Conservation (phyloP, 2,888 invertebrate species). For the Suillia variegata region DNA sequence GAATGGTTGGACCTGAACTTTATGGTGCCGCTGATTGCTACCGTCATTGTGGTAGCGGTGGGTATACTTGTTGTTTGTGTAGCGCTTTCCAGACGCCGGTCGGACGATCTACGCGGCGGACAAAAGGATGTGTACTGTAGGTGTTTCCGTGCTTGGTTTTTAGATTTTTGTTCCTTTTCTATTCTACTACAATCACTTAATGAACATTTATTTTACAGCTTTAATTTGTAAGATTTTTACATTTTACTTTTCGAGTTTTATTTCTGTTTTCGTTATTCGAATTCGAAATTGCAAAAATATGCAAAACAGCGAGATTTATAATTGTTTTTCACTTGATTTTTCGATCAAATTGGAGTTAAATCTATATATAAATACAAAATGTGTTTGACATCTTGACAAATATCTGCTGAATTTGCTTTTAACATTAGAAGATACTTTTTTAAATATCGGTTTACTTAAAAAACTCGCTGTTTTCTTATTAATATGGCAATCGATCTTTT, state of each 20-base stretch:
- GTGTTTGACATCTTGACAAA: too few species aligned
- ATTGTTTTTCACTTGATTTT: background rate
- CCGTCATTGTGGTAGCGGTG: constrained; percentile 86
- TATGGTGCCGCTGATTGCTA: constrained; percentile 87
- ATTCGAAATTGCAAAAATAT: background rate
- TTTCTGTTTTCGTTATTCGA: constrained; percentile 25
- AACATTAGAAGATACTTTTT: too few species aligned
- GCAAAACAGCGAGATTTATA: background rate
- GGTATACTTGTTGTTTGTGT: constrained; percentile 90
- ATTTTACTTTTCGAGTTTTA: constrained; percentile 28
- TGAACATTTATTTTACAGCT: background rate
- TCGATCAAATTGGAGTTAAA: too few species aligned
- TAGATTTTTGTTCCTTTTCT: constrained; percentile 34
- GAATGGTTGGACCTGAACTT: constrained; percentile 90
- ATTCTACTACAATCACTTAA: too few species aligned
- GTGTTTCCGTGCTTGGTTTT: constrained; percentile 56
- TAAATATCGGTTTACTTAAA: too few species aligned
- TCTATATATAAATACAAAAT: too few species aligned
- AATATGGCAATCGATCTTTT: too few species aligned
- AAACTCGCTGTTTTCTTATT: too few species aligned
- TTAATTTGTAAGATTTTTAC: background rate
- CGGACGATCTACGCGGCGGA: constrained; percentile 82
- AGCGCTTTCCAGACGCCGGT: constrained; percentile 80
- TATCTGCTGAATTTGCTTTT: too few species aligned
- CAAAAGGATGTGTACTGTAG: constrained; percentile 77